Conservation (phyloP, 1,140 invertebrate species). For the Diorhabda elongata region DNA sequence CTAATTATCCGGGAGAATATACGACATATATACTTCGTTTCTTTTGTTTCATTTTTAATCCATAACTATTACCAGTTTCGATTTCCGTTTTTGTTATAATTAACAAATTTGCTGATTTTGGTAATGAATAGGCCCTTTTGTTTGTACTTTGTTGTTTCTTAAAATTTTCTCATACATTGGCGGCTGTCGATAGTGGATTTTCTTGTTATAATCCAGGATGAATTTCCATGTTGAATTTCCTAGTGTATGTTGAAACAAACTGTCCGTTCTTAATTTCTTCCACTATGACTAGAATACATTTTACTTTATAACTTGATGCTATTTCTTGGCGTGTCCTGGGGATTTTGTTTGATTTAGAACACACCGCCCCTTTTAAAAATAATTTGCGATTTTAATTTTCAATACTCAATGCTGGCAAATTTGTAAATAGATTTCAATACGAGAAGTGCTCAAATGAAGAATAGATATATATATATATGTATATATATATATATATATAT, state of each 20-base stretch:
- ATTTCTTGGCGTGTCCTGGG: background rate
- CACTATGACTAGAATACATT: background rate
- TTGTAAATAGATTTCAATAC: too few species aligned
- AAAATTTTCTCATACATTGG: background rate
- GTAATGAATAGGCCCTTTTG: background rate
- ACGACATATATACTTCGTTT: too few species aligned
- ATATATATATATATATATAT: too few species aligned
- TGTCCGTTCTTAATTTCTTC: background rate
- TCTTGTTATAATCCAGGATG: background rate
- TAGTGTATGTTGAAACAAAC: background rate
- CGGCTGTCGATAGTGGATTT: background rate
- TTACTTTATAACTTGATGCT: background rate
- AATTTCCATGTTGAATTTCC: background rate
- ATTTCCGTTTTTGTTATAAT: too few species aligned
- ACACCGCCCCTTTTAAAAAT: background rate
- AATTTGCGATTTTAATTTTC: too few species aligned
- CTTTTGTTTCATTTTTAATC: too few species aligned
- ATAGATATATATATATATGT: too few species aligned
- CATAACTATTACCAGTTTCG: too few species aligned
- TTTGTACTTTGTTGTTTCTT: background rate
- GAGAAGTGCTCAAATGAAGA: too few species aligned
- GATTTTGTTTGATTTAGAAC: background rate
- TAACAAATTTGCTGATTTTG: background rate
- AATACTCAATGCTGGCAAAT: too few species aligned
- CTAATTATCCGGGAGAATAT: too few species aligned